phyloP scores from a whole-genome alignment of 2,888 invertebrate genomes.

The Leptinotarsa haldemani region DNA sequence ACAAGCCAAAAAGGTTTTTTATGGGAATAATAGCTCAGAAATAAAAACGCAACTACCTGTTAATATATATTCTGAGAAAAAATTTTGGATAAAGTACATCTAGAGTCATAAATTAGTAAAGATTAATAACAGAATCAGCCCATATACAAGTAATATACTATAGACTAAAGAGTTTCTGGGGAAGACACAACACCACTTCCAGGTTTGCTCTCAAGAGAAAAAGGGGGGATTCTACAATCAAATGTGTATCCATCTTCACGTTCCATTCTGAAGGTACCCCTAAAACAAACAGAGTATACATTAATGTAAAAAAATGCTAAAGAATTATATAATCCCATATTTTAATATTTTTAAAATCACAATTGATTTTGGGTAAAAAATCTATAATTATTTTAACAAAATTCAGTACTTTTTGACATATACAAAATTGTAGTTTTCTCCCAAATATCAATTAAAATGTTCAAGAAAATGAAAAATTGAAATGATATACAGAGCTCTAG shows the following conservation, averaged over 20 bases:
- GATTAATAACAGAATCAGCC: conserved; percentile 30
- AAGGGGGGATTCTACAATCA: conserved; percentile 97
- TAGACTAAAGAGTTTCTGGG: conserved; percentile 56
- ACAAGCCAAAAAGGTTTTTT: too few species aligned
- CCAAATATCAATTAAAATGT: too few species aligned
- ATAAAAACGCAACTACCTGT: too few species aligned
- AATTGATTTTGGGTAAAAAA: too few species aligned
- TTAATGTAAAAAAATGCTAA: neutral
- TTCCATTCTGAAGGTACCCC: conserved; percentile 98
- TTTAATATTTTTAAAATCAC: neutral
- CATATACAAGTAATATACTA: conserved; percentile 33
- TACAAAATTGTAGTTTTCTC: too few species aligned
- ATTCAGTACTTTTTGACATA: too few species aligned
- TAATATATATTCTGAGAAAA: neutral
- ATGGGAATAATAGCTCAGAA: too few species aligned
- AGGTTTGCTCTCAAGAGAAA: conserved; percentile 94
- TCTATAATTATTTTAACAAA: too few species aligned
- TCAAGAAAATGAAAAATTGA: too few species aligned
- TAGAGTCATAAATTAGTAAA: conserved; percentile 10
- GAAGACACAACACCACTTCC: conserved; percentile 70
- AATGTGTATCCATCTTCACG: conserved; percentile 96
- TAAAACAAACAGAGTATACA: conserved; percentile 60
- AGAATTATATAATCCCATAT: too few species aligned
- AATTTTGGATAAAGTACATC: conserved; percentile 11
- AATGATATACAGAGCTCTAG: too few species aligned